Evolutionary conservation across 2,797 vertebrate genomes (phyloP), one percentile per base, ranked within the genome.

Genomic region (Zalophus californianus): DNA sequence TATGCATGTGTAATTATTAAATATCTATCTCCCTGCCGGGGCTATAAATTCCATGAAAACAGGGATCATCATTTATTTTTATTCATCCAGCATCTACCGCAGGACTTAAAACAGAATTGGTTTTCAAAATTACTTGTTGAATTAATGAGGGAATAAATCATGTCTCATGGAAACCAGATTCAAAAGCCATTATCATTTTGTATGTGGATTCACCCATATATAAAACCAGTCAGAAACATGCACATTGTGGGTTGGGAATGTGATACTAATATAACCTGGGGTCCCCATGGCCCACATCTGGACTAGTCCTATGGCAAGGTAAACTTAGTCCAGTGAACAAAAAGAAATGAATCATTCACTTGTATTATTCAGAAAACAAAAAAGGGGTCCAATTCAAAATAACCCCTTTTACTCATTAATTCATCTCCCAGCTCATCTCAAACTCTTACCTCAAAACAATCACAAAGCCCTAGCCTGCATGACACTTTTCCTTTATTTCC

Each of bases 71-170:
- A 64, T 56, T 75, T 15, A 32, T 35, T 75, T 75, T 80, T 52
- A 54, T 29, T 90, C 27, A 82, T 27, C n/a, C 25, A 90, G 32
- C 52, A 82, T 86, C n/a, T 58, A 85, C 6, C 44, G 35, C 8
- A 32, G 5, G 6, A 29, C 29, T 66, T 80, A 11, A 23, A 52
- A 86, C 9, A 80, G 7, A 70, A 41, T 35, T 73, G 11, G 32
- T n/a, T 83, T 77, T 86, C 13, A 72, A 90, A 80, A 94, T 90
- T 72, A 60, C 25, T 56, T 96, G n/a, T 44, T 41, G 62, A 56
- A 2, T 75, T 86, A 66, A 86, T 68, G 23, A 90, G 25, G 38
- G 2, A 95, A 38, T 54, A 48, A 86, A 86, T 35, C n/a, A 75
- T 44, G 38, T 14, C 11, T 60, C 5, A 82, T 87, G 48, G 12